phyloP scores from a whole-genome alignment of 2,113 vertebrate species.

The Colinus virginianus region DNA sequence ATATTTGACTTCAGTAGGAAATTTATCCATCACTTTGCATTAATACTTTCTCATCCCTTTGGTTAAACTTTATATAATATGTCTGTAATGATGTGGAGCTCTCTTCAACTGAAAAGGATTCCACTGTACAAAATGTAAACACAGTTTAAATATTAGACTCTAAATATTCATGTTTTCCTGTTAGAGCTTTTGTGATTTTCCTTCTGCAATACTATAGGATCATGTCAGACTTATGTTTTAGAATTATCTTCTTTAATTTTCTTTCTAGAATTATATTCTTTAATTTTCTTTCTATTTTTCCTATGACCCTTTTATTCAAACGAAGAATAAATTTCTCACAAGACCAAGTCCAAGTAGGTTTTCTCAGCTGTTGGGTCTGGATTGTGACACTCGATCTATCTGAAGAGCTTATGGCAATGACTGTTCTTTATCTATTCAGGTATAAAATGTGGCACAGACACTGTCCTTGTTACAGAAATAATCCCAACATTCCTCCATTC shows the following conservation, averaged over 20 bases:
- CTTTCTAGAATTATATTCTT: not conserved
- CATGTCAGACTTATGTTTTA: not conserved
- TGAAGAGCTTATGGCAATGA: not conserved
- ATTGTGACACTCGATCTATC: not conserved
- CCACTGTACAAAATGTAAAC: fast-evolving
- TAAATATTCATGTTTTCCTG: not conserved
- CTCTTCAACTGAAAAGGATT: not conserved
- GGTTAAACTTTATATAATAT: not conserved
- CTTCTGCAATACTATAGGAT: not conserved
- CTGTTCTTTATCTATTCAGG: not conserved
- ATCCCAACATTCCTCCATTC: not conserved
- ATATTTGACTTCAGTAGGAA: not conserved
- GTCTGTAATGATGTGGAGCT: not conserved
- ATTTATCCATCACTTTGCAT: not conserved
- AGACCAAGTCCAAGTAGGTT: not conserved
- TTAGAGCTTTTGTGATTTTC: not conserved
- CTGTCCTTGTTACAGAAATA: not conserved
- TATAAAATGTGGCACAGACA: not conserved
- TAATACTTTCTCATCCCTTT: not conserved
- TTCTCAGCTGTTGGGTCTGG: not conserved
- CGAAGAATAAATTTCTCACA: not conserved
- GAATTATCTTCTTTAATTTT: not conserved
- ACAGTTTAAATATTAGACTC: not conserved
- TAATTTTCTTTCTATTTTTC: not conserved
- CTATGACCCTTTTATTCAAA: not conserved